Percentiles rank a stretch among this genome's conserved stretches.
phyloP scores from a whole-genome alignment of 1,140 invertebrate genomes.

The Lepidurus couesii region DNA sequence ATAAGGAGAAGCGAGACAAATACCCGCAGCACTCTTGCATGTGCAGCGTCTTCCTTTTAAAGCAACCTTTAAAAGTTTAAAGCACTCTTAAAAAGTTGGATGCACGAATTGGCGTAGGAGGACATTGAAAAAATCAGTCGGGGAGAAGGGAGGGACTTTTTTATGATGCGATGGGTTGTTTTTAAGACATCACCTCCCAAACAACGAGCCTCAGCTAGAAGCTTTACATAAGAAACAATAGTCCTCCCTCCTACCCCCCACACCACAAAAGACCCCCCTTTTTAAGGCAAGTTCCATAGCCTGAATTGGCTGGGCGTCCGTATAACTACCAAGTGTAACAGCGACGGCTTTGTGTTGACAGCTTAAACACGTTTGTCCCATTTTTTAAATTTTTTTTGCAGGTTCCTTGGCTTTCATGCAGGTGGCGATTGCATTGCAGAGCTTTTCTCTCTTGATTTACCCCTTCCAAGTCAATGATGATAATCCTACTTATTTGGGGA shows the following conservation, averaged over 20 bases:
- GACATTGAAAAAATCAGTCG: slow-evolving; percentile 17
- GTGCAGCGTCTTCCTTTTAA: not conserved
- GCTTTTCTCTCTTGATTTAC: not conserved
- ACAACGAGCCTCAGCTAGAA: not conserved
- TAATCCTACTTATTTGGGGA: not conserved
- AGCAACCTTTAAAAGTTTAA: not conserved
- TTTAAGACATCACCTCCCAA: not conserved
- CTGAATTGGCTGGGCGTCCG: slow-evolving; percentile 2
- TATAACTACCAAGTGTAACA: not conserved
- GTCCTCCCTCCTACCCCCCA: not conserved
- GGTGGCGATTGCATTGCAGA: not conserved
- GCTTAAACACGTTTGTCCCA: not conserved
- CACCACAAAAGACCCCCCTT: not conserved
- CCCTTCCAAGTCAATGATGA: not conserved
- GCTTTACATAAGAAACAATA: not conserved
- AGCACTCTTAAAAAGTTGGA: not conserved
- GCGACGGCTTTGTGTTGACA: slow-evolving; percentile 13
- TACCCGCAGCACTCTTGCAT: not conserved
- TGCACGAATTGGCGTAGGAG: slow-evolving; percentile 17
- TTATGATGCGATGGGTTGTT: not conserved
- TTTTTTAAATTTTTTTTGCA: not conserved
- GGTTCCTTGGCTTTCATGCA: not conserved
- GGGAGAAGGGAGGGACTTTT: not conserved
- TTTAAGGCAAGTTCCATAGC: not conserved
- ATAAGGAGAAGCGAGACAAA: not conserved